Evolutionary conservation across 1,140 invertebrate species (phyloP).

Genomic region (Tetragonula clypearis): DNA sequence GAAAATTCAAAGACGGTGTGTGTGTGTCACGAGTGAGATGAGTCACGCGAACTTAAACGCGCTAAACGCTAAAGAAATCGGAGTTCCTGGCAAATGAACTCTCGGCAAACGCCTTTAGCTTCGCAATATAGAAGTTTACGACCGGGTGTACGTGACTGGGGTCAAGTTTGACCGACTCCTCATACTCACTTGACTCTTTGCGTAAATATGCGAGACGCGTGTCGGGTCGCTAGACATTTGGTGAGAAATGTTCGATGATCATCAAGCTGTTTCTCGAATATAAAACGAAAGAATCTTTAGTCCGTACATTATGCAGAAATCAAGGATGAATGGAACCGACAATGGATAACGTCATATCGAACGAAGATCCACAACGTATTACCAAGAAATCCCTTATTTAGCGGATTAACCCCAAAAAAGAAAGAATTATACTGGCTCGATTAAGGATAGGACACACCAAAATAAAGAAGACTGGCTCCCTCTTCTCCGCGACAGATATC

Average conservation of each 20-base stretch:
- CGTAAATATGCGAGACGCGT: background rate
- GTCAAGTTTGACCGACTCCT: background rate
- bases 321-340: too few species aligned
- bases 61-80: constrained; percentile 1
- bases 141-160: constrained; percentile 4
- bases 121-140: background rate
- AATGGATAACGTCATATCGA: too few species aligned
- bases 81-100: background rate
- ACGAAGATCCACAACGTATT: too few species aligned
- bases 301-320: too few species aligned
- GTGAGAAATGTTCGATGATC: background rate
- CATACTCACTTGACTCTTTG: background rate
- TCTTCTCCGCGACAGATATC: too few species aligned
- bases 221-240: too few species aligned
- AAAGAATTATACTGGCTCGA: too few species aligned
- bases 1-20: background rate
- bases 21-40: background rate
- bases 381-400: too few species aligned
- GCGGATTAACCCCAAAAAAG: too few species aligned
- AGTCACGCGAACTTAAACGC: background rate
- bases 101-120: background rate
- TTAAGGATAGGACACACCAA: too few species aligned
- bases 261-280: background rate
- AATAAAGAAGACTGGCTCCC: too few species aligned
- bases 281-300: background rate